These are phyloP conservation scores for Halyomorpha halys DNA, from an alignment of 1,140 invertebrate genomes.

Conservation along the genomic window DNA sequence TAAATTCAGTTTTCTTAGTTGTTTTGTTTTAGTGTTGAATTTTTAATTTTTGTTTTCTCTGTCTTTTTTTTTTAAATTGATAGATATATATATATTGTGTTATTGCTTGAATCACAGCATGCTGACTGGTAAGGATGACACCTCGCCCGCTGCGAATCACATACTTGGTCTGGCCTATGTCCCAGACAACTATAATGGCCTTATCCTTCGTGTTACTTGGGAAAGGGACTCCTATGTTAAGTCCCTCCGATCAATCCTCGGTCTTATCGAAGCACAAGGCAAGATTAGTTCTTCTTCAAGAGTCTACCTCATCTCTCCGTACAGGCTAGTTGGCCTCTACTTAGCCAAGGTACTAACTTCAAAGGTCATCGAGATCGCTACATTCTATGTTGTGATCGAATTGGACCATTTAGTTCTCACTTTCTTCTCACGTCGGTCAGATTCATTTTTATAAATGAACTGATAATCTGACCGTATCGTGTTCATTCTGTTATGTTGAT, in stretches of 20 bases:
- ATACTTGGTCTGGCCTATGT: slow-evolving; percentile 6
- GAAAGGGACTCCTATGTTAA: background rate
- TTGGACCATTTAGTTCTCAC: too few species aligned
- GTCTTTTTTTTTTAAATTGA: too few species aligned
- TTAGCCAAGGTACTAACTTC: slow-evolving; percentile 7
- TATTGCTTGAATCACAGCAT: slow-evolving; percentile 3
- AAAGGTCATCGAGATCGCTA: too few species aligned
- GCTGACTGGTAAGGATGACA: slow-evolving; percentile 2
- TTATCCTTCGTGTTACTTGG: background rate
- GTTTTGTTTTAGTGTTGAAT: too few species aligned
- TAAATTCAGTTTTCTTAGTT: too few species aligned
- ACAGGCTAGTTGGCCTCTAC: slow-evolving; percentile 16
- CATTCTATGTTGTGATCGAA: too few species aligned
- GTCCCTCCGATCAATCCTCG: slow-evolving; percentile 4
- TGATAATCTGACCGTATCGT: too few species aligned
- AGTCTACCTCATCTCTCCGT: slow-evolving; percentile 13
- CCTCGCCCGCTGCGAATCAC: background rate
- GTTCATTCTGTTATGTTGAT: too few species aligned
- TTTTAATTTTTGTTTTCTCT: too few species aligned
- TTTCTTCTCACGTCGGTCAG: too few species aligned
- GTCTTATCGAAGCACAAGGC: slow-evolving; percentile 8
- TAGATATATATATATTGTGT: too few species aligned
- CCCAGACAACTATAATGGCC: slow-evolving; percentile 7
- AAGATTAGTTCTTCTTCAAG: slow-evolving; percentile 1
- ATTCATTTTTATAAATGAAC: too few species aligned